phyloP scores from a whole-genome alignment of 2,888 invertebrate species.

The Aelia acuminata region DNA sequence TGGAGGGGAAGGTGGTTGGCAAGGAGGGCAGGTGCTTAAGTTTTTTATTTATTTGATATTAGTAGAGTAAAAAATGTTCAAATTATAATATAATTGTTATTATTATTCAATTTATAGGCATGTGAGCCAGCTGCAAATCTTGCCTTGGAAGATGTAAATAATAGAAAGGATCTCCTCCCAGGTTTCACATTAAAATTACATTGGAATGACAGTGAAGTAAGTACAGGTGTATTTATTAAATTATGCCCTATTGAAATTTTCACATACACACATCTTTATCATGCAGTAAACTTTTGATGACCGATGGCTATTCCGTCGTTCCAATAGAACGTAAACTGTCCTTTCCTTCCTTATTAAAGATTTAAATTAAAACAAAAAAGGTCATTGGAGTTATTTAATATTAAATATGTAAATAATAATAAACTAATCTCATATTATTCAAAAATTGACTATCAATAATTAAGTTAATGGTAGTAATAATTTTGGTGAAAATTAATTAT shows the following conservation, averaged over 20 bases:
- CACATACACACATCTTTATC: background rate
- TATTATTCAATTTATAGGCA: conserved; percentile 77
- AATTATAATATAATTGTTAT: background rate
- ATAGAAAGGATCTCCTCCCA: conserved; percentile 86
- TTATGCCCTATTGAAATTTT: background rate
- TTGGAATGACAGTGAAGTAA: conserved; percentile 96
- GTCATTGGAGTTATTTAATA: background rate
- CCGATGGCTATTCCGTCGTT: too few species aligned
- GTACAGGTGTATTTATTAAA: background rate
- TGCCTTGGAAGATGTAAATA: conserved; percentile 96
- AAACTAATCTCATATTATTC: background rate
- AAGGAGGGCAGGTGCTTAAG: conserved; percentile 87
- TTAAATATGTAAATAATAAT: background rate
- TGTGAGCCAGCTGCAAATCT: conserved; percentile 98
- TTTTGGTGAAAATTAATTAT: background rate
- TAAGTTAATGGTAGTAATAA: background rate
- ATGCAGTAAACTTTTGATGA: too few species aligned
- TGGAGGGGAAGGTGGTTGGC: conserved; percentile 96
- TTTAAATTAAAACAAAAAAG: background rate
- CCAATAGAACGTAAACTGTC: too few species aligned
- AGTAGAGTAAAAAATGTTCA: background rate
- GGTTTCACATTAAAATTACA: conserved; percentile 92
- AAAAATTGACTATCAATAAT: background rate
- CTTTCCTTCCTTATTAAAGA: background rate
- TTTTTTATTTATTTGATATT: background rate